phyloP scores from a whole-genome alignment of 23 tunicate genomes.

The Aplidium turbinatum region DNA sequence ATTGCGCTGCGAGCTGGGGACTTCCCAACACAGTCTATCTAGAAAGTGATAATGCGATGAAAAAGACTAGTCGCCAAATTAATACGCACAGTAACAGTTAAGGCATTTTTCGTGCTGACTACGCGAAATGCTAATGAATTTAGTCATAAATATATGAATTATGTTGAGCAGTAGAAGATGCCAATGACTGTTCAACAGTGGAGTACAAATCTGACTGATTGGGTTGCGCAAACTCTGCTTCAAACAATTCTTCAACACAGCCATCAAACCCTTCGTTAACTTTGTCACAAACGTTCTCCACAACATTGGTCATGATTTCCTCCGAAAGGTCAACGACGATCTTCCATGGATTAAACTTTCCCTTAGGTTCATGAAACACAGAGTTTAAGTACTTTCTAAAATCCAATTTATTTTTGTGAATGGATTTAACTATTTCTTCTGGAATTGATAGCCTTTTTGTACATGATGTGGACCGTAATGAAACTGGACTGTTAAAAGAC shows the following conservation, averaged over 20 bases:
- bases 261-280: constrained; percentile 52
- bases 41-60: no score
- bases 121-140: no score
- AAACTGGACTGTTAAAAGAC: neutral
- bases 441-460: neutral
- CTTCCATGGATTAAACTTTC: constrained; percentile 78
- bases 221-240: constrained; percentile 60
- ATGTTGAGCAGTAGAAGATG: neutral
- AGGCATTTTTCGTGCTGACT: no score
- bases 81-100: no score
- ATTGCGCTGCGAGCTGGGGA: no score
- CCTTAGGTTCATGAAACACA: constrained; percentile 58
- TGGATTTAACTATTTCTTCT: constrained; percentile 21
- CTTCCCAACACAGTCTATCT: no score
- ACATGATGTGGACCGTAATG: neutral
- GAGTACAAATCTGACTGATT: neutral
- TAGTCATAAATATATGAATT: no score
- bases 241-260: constrained; percentile 62
- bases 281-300: constrained; percentile 50
- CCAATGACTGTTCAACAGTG: constrained; percentile 1
- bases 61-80: no score
- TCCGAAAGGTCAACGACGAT: constrained; percentile 62
- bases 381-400: constrained; percentile 29
- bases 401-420: constrained; percentile 22
- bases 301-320: constrained; percentile 41